Evolutionary conservation across 2,888 invertebrate species (phyloP).

Genomic region (Loripinus fragilis): DNA sequence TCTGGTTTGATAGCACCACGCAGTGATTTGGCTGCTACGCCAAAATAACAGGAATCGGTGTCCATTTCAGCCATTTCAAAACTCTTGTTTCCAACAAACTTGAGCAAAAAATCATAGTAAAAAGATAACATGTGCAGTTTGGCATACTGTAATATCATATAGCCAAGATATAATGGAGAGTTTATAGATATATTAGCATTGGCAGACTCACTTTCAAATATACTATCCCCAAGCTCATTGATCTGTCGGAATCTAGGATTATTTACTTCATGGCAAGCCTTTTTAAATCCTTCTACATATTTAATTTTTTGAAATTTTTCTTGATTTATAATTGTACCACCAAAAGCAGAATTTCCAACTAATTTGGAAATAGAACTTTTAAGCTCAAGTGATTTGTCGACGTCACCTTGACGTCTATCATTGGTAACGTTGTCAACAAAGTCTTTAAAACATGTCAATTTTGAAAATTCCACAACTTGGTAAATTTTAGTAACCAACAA

Average conservation of each 20-base stretch:
- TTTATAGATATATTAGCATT: slow-evolving; percentile 38
- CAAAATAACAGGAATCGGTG: slow-evolving; percentile 37
- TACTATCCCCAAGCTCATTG: background rate
- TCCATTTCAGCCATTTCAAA: slow-evolving; percentile 21
- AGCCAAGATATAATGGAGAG: slow-evolving; percentile 54
- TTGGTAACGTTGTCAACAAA: slow-evolving; percentile 25
- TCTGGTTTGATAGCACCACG: slow-evolving; percentile 30
- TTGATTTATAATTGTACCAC: slow-evolving; percentile 22
- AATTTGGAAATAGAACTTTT: slow-evolving; percentile 23
- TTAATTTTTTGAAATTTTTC: slow-evolving; percentile 29
- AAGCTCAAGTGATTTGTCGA: slow-evolving; percentile 15
- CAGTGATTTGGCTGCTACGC: slow-evolving; percentile 26
- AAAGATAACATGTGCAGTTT: slow-evolving; percentile 31
- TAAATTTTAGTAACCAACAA: slow-evolving; percentile 28
- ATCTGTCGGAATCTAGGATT: background rate
- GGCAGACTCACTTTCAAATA: slow-evolving; percentile 22
- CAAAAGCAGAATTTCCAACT: slow-evolving; percentile 27
- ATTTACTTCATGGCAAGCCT: background rate
- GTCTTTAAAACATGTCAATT: slow-evolving; percentile 21
- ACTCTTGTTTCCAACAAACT: background rate
- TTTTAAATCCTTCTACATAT: slow-evolving; percentile 16
- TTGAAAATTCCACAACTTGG: slow-evolving; percentile 32
- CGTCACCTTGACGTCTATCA: slow-evolving; percentile 29
- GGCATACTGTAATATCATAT: slow-evolving; percentile 59
- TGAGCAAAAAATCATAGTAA: background rate